A percentile compares a stretch with the other conserved stretches of the same genome.
phyloP scores from a whole-genome alignment of 2,113 vertebrate species.

The Vicugna pacos region DNA sequence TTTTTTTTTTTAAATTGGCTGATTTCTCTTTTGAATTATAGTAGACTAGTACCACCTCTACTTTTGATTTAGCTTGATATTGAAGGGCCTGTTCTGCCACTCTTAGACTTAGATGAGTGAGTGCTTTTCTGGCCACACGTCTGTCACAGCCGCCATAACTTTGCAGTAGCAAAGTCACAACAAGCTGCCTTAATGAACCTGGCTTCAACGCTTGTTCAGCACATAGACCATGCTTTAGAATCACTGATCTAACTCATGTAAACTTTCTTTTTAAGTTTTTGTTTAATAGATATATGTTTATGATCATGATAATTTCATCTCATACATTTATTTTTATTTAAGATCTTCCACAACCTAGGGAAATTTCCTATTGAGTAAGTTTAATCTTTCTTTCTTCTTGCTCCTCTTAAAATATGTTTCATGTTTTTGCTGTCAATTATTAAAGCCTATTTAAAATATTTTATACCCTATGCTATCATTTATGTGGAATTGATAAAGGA shows the following conservation, averaged over 20 bases:
- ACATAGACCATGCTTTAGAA: not conserved
- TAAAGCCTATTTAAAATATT: conserved; percentile 39
- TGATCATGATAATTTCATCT: conserved; percentile 8
- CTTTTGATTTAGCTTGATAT: conserved; percentile 3
- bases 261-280: not conserved
- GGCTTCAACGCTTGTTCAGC: not conserved
- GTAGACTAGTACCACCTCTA: not conserved
- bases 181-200: not conserved
- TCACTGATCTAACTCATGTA: not conserved
- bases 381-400: not conserved
- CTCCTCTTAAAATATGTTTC: not conserved
- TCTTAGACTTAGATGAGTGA: not conserved
- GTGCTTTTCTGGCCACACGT: not conserved
- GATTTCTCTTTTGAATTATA: not conserved
- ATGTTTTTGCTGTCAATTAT: not conserved
- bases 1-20: not conserved
- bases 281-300: conserved; percentile 8
- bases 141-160: not conserved
- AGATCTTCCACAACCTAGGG: not conserved
- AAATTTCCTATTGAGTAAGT: conserved; percentile 17
- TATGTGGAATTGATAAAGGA: not conserved
- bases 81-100: not conserved
- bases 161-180: not conserved
- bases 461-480: not conserved
- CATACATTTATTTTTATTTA: conserved; percentile 39